Conservation (phyloP, 2,113 vertebrate species). For the Python bivittatus region DNA sequence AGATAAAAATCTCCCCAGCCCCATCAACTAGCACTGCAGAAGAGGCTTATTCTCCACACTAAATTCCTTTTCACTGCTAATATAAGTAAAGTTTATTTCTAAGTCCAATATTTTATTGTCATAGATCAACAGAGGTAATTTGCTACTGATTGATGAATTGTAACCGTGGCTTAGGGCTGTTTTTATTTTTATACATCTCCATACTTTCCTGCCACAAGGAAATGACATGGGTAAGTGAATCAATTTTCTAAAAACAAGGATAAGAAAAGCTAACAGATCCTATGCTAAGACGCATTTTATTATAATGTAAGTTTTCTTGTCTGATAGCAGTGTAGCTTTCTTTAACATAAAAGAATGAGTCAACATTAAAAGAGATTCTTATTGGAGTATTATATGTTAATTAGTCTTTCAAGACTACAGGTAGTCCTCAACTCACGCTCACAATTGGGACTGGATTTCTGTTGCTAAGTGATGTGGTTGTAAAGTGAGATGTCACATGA, state of each 20-base stretch:
- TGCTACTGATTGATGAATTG: background rate
- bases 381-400: background rate
- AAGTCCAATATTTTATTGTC: background rate
- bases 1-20: background rate
- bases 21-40: background rate
- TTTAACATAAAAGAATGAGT: background rate
- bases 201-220: conserved; percentile 10
- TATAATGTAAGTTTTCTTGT: conserved; percentile 10
- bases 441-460: no score
- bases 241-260: background rate
- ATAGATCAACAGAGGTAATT: background rate
- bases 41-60: background rate
- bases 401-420: background rate
- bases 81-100: background rate
- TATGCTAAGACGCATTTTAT: background rate
- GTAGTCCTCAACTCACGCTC: no score
- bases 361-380: background rate
- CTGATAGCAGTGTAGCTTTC: background rate
- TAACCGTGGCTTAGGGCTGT: background rate
- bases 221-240: conserved; percentile 4
- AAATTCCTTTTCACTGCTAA: background rate
- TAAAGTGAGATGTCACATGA: no score
- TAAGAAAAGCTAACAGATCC: background rate
- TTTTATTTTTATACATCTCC: conserved; percentile 9
- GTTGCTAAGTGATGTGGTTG: no score